Evolutionary conservation across 2,797 vertebrate genomes (phyloP).

Genomic region (Megalops cyprinoides): DNA sequence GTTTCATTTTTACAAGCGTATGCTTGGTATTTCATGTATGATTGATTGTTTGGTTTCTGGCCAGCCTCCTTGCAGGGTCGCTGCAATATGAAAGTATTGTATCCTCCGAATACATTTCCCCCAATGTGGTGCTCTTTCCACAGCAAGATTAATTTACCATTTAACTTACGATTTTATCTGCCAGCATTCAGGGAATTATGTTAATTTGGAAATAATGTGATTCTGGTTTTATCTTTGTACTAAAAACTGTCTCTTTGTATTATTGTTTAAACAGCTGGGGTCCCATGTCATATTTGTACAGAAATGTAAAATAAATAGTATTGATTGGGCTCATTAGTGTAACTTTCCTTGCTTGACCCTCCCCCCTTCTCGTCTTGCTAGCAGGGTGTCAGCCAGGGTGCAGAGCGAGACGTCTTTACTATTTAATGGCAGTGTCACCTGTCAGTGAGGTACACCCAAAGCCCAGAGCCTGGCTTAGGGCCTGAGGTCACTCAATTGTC

Average conservation of each 20-base stretch:
- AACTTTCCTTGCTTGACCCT: constrained; percentile 26
- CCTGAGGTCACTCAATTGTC: constrained; percentile 14
- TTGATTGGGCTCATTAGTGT: constrained; percentile 29
- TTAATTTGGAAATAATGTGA: background rate
- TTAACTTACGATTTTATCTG: background rate
- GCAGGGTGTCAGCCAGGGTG: constrained; percentile 19
- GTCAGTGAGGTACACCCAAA: constrained; percentile 16
- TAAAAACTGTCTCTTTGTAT: background rate
- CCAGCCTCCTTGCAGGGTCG: too few relatives aligned
- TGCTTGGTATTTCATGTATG: background rate
- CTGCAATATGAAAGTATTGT: too few relatives aligned
- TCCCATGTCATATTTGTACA: background rate
- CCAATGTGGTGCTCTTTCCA: background rate
- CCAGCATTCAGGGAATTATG: background rate
- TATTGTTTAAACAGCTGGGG: background rate
- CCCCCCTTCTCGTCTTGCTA: constrained; percentile 25
- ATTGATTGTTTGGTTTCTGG: background rate
- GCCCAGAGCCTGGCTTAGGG: background rate
- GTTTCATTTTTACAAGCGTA: background rate
- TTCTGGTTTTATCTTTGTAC: background rate
- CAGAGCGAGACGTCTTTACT: constrained; percentile 24
- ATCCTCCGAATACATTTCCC: too few relatives aligned
- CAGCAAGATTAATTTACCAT: background rate
- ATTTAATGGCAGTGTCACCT: constrained; percentile 40
- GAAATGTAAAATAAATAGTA: constrained; percentile 23